Base-by-base conservation (phyloP, 2,888 invertebrate species). In the Ichneumoninae sp. region DNA sequence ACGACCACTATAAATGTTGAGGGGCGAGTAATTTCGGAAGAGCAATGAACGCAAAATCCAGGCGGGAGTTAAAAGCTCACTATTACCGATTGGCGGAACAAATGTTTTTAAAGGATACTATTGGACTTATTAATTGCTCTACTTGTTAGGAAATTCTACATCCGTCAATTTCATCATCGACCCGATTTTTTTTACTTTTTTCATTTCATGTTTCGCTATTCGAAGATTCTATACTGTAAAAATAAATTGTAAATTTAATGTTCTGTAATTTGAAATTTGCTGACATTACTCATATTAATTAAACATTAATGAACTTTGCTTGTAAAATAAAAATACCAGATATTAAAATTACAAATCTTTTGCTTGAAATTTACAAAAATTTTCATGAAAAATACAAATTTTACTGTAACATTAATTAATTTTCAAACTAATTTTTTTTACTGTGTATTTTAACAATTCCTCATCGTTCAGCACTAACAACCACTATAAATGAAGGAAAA, bases 1-100 rank as follows among this genome's bases (percentile, higher is more conserved):
- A 79, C 76, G 79, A 81, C 73, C 68, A 57, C 78, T 81, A 75
- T 83, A 60, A 81, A 73, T 74, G 77, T 74, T 78, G 70, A 73
- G 76, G 69, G 80, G 60, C 69, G 63, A 74, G 70, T 77, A 70
- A 86, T 83, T 76, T 70, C 50, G 16, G 33, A 79, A 71, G 78
- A 70, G 54, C 75, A 60, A 78, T 75, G 70, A 47, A 71, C 10
- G 36, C 71, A 10, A 81, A 81, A 85, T 78, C 75, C 5, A 47
- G 5, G 63, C 47, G 7, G 7, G n/a, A 52, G n/a, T 26, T 16
- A 44, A 33, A 65, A 52, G 33, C 33, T 33, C n/a, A 7, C 52
- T 52, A 7, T 52, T 52, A 19, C 5, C n/a, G 7, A 52, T 19
- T 19, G 52, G 50, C 13, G 16, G 50, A 50, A 13, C 16, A 52